Evolutionary conservation across 2,113 vertebrate species (phyloP), one percentile per base, ranked within the genome.

Genomic region (Otolemur garnettii): DNA sequence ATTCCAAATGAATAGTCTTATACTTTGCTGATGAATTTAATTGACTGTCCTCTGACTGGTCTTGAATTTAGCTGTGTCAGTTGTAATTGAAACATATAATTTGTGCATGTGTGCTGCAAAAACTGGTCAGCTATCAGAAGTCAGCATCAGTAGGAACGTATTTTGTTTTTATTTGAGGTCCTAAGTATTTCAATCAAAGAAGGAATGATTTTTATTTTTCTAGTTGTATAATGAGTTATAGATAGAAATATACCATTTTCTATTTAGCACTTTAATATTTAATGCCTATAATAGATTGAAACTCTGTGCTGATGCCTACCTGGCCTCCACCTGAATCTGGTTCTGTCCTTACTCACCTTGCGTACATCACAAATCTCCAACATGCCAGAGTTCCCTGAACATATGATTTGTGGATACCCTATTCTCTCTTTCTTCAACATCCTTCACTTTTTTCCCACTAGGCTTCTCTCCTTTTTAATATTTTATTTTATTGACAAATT

Each of bases 1-100:
- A 95, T 87, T 77, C 15, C 33, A 81, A 91, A 90, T 77, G 89
- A 85, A 72, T 21, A 79, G 24, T 26, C 68, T 21, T 64, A 90
- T 71, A 94, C 5, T 85, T 84, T 85, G 78, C 28, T 93, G 28
- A 38, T 90, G 60, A 94, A 88, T 77, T 77, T 88, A 87, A 60
- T 33, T 81, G 77, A 75, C 42, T 50, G 1, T 21, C 33, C 50
- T 87, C 35, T 90, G n/a, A 62, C 19, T 89, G 38, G 50, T 53
- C 91, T 82, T 86, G 64, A 33, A 11, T 85, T 94, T 81, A 53
- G 35, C 45, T 91, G 26, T 87, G 22, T 10, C 60, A 81, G 38
- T 33, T 90, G 6, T 80, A 84, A 26, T 35, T 94, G 69, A 64
- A 87, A 90, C 10, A 66, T 83, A 10, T 50, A 94, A 82, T 26